Percentiles rank a stretch among this genome's conserved stretches.
Evolutionary conservation across 2,113 vertebrate species (phyloP).

Genomic region (Microcebus tavaratra): DNA sequence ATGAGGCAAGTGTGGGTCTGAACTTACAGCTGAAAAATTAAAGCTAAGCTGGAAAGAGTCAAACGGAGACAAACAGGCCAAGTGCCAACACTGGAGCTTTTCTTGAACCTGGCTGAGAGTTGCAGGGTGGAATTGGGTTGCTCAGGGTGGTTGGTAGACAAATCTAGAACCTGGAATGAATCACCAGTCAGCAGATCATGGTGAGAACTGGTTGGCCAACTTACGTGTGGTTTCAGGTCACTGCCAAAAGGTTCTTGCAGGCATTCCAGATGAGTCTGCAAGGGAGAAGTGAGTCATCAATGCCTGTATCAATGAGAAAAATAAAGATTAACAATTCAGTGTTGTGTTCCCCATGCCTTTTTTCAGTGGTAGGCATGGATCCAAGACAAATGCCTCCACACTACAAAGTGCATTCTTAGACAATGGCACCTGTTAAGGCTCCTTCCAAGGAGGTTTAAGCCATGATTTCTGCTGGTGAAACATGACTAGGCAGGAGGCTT

Average conservation of each 20-base stretch:
- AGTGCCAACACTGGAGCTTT: neutral
- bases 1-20: neutral
- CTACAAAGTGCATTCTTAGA: neutral
- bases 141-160: neutral
- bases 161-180: neutral
- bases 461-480: neutral
- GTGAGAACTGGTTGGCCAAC: neutral
- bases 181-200: neutral
- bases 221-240: neutral
- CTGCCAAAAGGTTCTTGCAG: conserved; percentile 3
- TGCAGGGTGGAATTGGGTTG: neutral
- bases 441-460: neutral
- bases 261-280: neutral
- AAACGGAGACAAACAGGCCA: neutral
- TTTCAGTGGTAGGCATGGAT: neutral
- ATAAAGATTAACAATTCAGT: neutral
- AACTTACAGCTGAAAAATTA: neutral
- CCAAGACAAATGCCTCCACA: conserved; percentile 6
- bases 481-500: neutral
- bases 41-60: conserved; percentile 2
- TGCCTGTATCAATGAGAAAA: conserved; percentile 5
- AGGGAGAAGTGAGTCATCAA: neutral
- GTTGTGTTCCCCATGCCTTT: neutral
- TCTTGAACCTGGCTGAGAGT: neutral
- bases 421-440: neutral